Conservation (phyloP, 2,888 invertebrate genomes). For the Ctenicera cuprea region DNA sequence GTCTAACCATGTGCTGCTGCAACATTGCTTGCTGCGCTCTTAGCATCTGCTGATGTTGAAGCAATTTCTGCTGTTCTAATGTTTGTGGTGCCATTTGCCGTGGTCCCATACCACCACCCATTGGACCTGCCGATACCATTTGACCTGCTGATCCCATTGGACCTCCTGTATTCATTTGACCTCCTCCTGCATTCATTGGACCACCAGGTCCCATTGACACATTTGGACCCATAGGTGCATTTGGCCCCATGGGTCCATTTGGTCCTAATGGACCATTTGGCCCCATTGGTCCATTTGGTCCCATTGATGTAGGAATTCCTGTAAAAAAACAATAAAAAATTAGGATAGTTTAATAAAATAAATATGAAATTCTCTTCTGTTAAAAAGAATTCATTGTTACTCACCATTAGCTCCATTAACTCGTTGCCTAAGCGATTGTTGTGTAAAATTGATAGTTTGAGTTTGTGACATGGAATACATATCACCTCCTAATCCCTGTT, state of each 20-base stretch:
- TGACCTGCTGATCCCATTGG: constrained; percentile 56
- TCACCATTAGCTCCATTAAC: constrained; percentile 67
- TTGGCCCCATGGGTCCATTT: constrained; percentile 56
- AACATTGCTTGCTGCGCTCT: constrained; percentile 72
- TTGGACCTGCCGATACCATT: constrained; percentile 52
- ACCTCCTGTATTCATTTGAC: constrained; percentile 45
- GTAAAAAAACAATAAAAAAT: constrained; percentile 4
- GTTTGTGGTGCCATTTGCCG: constrained; percentile 64
- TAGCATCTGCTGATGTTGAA: constrained; percentile 75
- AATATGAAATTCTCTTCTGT: not conserved
- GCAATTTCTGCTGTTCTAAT: constrained; percentile 69
- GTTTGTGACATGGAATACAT: constrained; percentile 87
- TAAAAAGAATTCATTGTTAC: not conserved
- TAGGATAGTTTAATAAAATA: too few species aligned
- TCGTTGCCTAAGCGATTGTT: constrained; percentile 80
- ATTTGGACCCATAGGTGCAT: constrained; percentile 57
- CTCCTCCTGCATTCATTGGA: constrained; percentile 46
- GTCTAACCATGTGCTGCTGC: constrained; percentile 74
- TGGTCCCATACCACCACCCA: constrained; percentile 54
- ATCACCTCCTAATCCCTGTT: constrained; percentile 73
- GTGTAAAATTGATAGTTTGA: constrained; percentile 90
- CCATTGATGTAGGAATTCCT: constrained; percentile 60
- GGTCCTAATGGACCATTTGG: constrained; percentile 60
- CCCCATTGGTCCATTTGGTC: constrained; percentile 59
- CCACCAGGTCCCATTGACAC: constrained; percentile 60